Base-by-base conservation (phyloP, 2,888 invertebrate genomes). In the Agrotis exclamationis region DNA sequence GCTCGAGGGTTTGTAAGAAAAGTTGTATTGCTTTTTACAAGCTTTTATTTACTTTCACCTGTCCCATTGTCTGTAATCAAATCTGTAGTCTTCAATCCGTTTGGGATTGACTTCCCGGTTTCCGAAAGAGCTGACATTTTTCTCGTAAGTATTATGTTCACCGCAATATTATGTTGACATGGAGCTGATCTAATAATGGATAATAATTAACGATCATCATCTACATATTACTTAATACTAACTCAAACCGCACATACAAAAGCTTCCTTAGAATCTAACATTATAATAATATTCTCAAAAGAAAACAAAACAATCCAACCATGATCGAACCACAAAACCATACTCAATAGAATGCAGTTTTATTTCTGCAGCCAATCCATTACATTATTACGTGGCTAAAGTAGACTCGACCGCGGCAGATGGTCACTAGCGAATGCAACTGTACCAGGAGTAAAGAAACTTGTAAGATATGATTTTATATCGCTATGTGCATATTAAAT, bases 281-380 rank as follows among this genome's bases (percentile, higher is more conserved):
- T 28, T 16, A 33, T 33, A 9, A 33, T 3, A 1, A 1, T 22
- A 33, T 24, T 48, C n/a, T 16, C 20, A 7, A 0, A 18, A 2
- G 7, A 14, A 16, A 63, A 16, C 18, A 33, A 58, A 2, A 57
- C 11, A 57, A 57, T 39, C 47, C 9, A 3, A 4, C 16, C 2
- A 28, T n/a, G 14, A 56, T 28, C 39, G 6, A 44, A 39, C 45
- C 28, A 69, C 24, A 33, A 28, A 56, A 51, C 33, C 22, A 45
- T 48, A 58, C 28, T 63, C 70, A 72, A 66, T 47, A 28, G 5
- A n/a, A 39, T 63, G 3, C 16, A 68, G 33, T 57, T 45, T 47
- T 63, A 28, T 56, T 69, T 58, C 56, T 6, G 50, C 54, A 54
- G 47, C 66, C 48, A 78, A 77, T 84, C 84, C 82, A 82, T 84